These are phyloP conservation scores for Stenchaetothrips biformis DNA, from an alignment of 2,888 invertebrate genomes.

Conservation along the genomic window DNA sequence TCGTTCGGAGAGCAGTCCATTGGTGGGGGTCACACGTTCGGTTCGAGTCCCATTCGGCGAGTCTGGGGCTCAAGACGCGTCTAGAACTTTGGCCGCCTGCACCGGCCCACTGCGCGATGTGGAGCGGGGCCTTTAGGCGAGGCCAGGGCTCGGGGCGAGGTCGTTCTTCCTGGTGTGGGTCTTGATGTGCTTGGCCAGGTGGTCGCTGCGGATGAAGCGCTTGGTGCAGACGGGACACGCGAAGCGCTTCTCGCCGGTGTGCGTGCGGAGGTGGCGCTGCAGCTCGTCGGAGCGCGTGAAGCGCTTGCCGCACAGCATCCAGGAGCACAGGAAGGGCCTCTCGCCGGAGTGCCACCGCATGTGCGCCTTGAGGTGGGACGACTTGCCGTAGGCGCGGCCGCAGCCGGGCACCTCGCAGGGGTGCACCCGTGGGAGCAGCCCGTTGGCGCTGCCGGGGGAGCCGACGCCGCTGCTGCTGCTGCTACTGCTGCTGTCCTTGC, in stretches of 20 bases:
- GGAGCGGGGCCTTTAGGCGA: too few relatives aligned
- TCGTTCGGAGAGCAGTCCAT: too few relatives aligned
- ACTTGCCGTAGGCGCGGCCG: conserved; percentile 91
- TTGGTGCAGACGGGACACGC: conserved; percentile 94
- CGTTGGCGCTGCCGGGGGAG: conserved; percentile 30
- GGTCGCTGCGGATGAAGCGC: conserved; percentile 94
- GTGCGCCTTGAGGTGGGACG: conserved; percentile 95
- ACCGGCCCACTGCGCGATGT: too few relatives aligned
- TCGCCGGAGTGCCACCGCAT: conserved; percentile 96
- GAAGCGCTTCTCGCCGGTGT: conserved; percentile 91
- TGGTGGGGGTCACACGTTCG: too few relatives aligned
- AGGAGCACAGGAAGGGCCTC: conserved; percentile 91
- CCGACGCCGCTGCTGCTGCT: conserved; percentile 38
- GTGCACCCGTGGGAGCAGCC: conserved; percentile 53
- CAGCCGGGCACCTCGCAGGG: conserved; percentile 89
- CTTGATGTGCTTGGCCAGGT: conserved; percentile 92
- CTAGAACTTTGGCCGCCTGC: too few relatives aligned
- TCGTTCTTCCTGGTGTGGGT: conserved; percentile 71
- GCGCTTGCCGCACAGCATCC: conserved; percentile 92
- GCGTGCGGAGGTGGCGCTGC: conserved; percentile 88
- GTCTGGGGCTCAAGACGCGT: too few relatives aligned
- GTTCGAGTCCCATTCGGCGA: too few relatives aligned
- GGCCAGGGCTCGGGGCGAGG: neutral
- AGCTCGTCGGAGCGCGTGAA: conserved; percentile 93
- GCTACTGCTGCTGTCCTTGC: conserved; percentile 49